A percentile compares a stretch with the other conserved stretches of the same genome.
phyloP scores from a whole-genome alignment of 1,140 invertebrate species.

The Drosophila bipectinata region DNA sequence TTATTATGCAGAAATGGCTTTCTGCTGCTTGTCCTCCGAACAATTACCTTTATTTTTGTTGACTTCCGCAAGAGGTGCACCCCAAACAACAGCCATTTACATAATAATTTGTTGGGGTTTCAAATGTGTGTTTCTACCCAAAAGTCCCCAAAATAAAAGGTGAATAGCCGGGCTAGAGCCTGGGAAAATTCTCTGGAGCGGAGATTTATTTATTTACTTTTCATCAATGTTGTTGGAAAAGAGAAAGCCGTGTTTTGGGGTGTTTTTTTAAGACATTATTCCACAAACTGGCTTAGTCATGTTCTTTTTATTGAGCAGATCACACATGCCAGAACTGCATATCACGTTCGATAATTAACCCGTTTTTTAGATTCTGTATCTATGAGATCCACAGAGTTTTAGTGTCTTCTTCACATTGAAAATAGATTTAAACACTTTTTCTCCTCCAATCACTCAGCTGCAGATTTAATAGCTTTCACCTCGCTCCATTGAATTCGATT shows the following conservation, averaged over 20 bases:
- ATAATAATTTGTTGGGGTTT: conserved; percentile 18
- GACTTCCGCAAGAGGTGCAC: conserved; percentile 34
- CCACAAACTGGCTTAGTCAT: conserved; percentile 18
- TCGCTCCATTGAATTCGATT: conserved; percentile 21
- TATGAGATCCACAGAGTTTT: neutral
- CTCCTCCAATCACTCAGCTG: conserved; percentile 2
- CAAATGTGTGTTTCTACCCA: conserved; percentile 17
- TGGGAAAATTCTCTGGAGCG: conserved; percentile 17
- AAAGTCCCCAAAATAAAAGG: conserved; percentile 4
- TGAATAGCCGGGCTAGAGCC: conserved; percentile 21
- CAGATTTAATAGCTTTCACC: conserved; percentile 15
- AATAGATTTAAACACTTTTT: neutral
- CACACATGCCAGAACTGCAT: conserved; percentile 7
- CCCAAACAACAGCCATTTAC: conserved; percentile 30
- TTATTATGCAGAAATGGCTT: conserved; percentile 64
- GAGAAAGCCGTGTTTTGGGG: conserved; percentile 17
- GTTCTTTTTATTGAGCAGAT: conserved; percentile 11
- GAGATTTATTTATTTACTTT: conserved; percentile 7
- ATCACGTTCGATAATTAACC: conserved; percentile 30
- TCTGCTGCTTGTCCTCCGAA: conserved; percentile 23
- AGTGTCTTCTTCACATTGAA: neutral
- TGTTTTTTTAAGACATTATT: conserved; percentile 6
- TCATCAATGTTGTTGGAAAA: conserved; percentile 12
- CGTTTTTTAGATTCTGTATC: conserved; percentile 11
- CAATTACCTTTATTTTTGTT: conserved; percentile 67